A percentile compares a stretch with the other conserved stretches of the same genome.
Conservation (phyloP, 2,888 invertebrate species). For the Buathra laborator region DNA sequence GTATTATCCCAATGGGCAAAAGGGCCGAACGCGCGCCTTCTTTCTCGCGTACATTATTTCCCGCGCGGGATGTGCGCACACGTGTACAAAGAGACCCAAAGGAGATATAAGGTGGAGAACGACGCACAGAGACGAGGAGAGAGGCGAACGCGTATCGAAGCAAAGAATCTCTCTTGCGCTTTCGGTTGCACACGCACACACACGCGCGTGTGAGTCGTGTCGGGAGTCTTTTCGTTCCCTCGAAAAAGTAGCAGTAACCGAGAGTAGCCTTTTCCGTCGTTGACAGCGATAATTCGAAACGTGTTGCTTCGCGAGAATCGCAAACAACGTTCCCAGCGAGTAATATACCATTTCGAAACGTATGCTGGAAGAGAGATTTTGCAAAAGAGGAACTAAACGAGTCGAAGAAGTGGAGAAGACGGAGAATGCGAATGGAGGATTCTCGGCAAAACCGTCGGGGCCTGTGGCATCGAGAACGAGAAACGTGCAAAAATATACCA, state of each 20-base stretch:
- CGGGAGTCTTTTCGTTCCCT: background rate
- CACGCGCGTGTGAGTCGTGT: background rate
- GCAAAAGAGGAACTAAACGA: conserved; percentile 27
- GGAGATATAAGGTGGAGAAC: conserved; percentile 23
- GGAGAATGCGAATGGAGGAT: conserved; percentile 73
- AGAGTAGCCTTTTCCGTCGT: conserved; percentile 45
- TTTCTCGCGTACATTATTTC: conserved; percentile 22
- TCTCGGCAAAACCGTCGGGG: conserved; percentile 36
- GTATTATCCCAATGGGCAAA: background rate
- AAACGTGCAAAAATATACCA: conserved; percentile 59
- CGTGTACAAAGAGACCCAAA: conserved; percentile 27
- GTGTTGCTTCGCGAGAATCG: conserved; percentile 12
- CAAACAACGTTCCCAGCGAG: background rate
- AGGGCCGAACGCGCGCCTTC: background rate
- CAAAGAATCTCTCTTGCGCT: background rate
- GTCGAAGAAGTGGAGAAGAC: conserved; percentile 49
- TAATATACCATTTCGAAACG: background rate
- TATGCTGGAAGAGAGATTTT: background rate
- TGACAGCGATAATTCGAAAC: conserved; percentile 75
- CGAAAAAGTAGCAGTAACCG: background rate
- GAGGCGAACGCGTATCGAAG: conserved; percentile 7
- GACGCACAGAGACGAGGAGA: background rate
- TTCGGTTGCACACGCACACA: background rate
- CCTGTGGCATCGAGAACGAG: conserved; percentile 23
- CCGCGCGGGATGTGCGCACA: background rate